phyloP scores from a whole-genome alignment of 2,797 vertebrate genomes.

The Smutsia temminckii region DNA sequence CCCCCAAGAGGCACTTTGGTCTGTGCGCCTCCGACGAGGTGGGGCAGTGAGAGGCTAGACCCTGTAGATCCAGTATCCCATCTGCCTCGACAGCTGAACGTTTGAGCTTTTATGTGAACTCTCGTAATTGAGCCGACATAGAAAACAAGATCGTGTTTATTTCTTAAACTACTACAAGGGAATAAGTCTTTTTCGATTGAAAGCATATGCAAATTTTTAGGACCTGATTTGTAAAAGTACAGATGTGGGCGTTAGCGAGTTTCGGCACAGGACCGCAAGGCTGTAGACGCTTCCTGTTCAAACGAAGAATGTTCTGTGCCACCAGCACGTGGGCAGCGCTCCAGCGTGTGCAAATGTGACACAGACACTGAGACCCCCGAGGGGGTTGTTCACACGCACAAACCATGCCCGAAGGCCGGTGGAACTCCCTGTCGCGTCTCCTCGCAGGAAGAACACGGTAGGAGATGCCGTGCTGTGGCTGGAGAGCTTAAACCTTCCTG shows the following conservation, averaged over 20 bases:
- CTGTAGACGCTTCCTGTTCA: neutral
- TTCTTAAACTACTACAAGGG: conserved; percentile 54
- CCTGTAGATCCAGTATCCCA: neutral
- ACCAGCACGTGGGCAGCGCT: neutral
- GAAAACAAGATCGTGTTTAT: conserved; percentile 51
- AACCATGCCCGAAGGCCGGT: neutral
- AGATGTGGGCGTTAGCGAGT: conserved; percentile 52
- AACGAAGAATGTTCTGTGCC: neutral
- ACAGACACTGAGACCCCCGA: neutral
- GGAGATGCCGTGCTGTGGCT: neutral
- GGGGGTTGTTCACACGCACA: neutral
- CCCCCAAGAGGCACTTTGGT: neutral
- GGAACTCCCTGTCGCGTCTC: neutral
- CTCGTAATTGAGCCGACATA: neutral
- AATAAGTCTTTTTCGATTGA: conserved; percentile 45
- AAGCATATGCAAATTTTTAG: conserved; percentile 67
- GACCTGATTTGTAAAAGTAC: conserved; percentile 51
- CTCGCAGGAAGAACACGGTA: neutral
- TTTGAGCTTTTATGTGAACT: neutral
- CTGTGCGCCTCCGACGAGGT: neutral
- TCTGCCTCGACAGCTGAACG: neutral
- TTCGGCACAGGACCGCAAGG: neutral
- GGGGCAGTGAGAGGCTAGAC: neutral
- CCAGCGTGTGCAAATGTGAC: neutral
- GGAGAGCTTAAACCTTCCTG: neutral